Evolutionary conservation across 2,888 invertebrate genomes (phyloP).

Genomic region (Coelopa pilipes): DNA sequence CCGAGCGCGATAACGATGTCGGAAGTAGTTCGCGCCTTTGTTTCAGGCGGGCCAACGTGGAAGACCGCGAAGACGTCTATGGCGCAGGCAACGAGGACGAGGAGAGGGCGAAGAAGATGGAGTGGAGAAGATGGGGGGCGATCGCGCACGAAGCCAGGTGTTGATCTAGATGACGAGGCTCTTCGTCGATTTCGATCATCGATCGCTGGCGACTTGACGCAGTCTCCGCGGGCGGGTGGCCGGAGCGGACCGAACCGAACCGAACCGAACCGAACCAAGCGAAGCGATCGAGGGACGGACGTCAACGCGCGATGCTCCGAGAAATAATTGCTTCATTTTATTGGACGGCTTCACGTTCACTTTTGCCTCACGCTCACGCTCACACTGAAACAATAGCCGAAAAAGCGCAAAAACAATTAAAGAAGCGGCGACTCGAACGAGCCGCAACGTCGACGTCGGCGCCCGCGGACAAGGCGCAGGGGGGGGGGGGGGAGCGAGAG

Average conservation of each 20-base stretch:
- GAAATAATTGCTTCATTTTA: neutral
- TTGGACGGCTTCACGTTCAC: neutral
- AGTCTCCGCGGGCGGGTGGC: neutral
- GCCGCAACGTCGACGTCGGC: neutral
- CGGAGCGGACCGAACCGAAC: no score
- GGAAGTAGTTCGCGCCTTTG: neutral
- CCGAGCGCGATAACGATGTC: neutral
- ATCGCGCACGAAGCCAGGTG: no score
- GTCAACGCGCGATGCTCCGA: neutral
- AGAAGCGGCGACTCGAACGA: neutral
- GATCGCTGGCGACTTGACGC: neutral
- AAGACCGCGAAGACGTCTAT: no score
- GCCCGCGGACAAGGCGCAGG: neutral
- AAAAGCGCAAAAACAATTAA: constrained; percentile 9
- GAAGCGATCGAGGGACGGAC: neutral
- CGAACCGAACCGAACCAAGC: no score
- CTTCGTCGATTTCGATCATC: neutral
- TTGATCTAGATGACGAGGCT: neutral
- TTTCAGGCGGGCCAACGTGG: neutral
- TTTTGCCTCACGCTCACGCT: neutral
- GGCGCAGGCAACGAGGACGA: no score
- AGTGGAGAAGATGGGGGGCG: no score
- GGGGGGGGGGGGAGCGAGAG: neutral
- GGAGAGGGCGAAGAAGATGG: no score
- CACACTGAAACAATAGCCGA: neutral